Evolutionary conservation across 2,888 invertebrate species (phyloP).

Genomic region (Heteromyza rotundicornis): DNA sequence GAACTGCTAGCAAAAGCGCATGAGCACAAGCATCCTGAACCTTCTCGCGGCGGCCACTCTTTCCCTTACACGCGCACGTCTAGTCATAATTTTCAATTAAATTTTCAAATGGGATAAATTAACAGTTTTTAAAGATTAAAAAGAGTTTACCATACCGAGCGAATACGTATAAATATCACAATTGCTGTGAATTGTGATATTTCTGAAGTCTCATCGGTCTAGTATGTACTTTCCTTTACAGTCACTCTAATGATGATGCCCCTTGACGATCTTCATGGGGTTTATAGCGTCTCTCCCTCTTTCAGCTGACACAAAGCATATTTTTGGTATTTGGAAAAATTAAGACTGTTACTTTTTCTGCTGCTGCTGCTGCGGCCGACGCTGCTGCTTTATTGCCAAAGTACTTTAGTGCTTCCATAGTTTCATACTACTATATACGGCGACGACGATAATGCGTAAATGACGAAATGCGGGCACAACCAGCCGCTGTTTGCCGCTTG

Average conservation of each 20-base stretch:
- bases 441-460: slow-evolving; percentile 1
- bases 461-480: slow-evolving; percentile 1
- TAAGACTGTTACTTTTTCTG: neutral
- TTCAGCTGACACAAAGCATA: neutral
- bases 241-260: too few species aligned
- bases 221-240: neutral
- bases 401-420: neutral
- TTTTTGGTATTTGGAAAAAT: neutral
- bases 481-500: neutral
- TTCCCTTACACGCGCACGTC: neutral
- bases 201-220: neutral
- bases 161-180: too few species aligned
- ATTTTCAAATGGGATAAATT: slow-evolving; percentile 18
- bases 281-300: too few species aligned
- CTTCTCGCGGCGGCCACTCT: neutral
- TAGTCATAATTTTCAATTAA: slow-evolving; percentile 27
- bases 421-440: too few species aligned
- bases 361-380: too few species aligned
- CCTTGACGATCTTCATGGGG: too few species aligned
- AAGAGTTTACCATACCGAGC: neutral
- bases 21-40: neutral
- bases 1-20: neutral
- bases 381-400: neutral
- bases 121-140: slow-evolving; percentile 10
- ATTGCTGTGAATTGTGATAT: neutral